Evolutionary conservation across 2,113 vertebrate genomes (phyloP), one percentile per base, ranked within the genome.

Genomic region (Chlamydotis undulata): DNA sequence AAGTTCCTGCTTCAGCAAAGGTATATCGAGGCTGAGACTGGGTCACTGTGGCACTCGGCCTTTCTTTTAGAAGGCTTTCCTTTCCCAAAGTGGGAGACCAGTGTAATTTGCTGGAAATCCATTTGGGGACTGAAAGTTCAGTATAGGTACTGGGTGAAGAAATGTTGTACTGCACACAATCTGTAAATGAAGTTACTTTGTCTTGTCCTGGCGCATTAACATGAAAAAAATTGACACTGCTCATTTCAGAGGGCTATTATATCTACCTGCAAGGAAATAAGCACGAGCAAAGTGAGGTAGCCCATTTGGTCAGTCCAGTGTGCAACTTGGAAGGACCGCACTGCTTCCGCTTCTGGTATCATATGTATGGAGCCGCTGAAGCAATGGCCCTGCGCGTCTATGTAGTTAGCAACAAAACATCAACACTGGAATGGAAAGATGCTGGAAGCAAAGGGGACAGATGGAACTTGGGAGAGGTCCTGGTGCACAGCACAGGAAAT

Each of bases 271-370:
- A 98, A 90, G 98, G 96, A 29, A 93, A 94, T 16, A 67, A 77
- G 21, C 95, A 93, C 33, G 9, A 80, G 8, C 76, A 73, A 29
- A 92, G 97, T 49, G 98, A 98, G 63, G 61, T 96, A 9, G 98
- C 98, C 21, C 96, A 88, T 5, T 82, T 99, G 78, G 63, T 98
- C 85, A 98, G 98, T 81, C 95, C 97, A 16, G 33, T 33, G 26
- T 98, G 98, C 82, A 65, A 78, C 33, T 86, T 91, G 18, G 50
- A 78, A 17, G 98, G 98, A 78, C 83, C 94, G 3, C 93, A 98
- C 76, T 99, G 98, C 92, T 93, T 99, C 77, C 80, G 91, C 19
- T 98, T 99, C 94, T 98, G 98, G 98, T 99, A 98, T 90, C 97
- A 98, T 90, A 98, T 99, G 98, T 98, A 98, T 4, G 98, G 98